phyloP scores from a whole-genome alignment of 2,113 vertebrate species.

The Acanthisitta chloris region DNA sequence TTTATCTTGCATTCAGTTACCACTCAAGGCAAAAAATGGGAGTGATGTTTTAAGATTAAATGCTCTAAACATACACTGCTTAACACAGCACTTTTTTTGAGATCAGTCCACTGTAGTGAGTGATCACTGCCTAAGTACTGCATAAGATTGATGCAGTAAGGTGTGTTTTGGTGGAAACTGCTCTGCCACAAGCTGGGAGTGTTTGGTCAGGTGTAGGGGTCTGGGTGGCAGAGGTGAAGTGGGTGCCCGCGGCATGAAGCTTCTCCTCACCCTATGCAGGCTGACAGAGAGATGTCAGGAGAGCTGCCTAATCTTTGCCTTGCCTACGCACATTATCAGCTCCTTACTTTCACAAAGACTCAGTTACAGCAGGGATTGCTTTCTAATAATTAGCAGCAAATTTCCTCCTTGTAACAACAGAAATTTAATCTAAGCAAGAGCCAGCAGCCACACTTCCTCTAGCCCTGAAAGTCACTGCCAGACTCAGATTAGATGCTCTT shows the following conservation, averaged over 20 bases:
- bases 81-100: not conserved
- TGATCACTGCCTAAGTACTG: too few species aligned
- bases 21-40: not conserved
- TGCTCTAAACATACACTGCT: not conserved
- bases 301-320: not conserved
- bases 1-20: not conserved
- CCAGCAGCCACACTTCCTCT: not conserved
- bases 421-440: not conserved
- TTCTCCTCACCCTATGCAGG: not conserved
- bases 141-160: too few species aligned
- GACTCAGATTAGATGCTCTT: not conserved
- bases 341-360: not conserved
- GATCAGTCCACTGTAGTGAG: not conserved
- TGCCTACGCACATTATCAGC: not conserved
- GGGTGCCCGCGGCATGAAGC: not conserved
- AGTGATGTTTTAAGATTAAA: not conserved
- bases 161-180: not conserved
- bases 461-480: not conserved
- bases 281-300: not conserved
- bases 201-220: not conserved
- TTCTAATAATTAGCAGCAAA: constrained; percentile 11
- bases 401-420: not conserved
- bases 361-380: not conserved
- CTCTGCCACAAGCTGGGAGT: not conserved
- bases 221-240: not conserved